A percentile compares a stretch with the other conserved stretches of the same genome.
phyloP scores from a whole-genome alignment of 1,140 invertebrate species.

The Nymphalis io region DNA sequence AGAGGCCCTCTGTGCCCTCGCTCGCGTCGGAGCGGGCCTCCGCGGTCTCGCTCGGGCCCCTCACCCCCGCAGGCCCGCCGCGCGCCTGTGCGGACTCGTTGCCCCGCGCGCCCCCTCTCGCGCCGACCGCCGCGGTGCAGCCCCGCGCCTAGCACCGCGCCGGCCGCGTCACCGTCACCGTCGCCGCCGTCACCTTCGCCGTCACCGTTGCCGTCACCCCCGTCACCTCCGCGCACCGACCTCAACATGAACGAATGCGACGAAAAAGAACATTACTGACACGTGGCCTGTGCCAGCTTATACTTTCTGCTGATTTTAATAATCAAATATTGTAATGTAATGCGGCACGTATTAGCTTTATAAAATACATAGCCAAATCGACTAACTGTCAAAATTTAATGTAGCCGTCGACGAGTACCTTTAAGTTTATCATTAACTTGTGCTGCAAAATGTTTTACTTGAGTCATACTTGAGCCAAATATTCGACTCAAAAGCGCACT shows the following conservation, averaged over 20 bases:
- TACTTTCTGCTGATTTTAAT: neutral
- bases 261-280: neutral
- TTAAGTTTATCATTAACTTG: slow-evolving; percentile 1
- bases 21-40: slow-evolving; percentile 35
- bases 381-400: neutral
- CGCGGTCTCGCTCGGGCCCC: slow-evolving; percentile 34
- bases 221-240: slow-evolving; percentile 21
- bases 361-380: neutral
- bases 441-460: neutral
- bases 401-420: neutral
- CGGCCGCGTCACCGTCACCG: neutral
- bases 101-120: slow-evolving; percentile 35
- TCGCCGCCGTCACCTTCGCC: neutral
- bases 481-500: neutral
- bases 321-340: neutral
- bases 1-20: slow-evolving; percentile 42
- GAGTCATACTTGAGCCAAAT: slow-evolving; percentile 1
- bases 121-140: slow-evolving; percentile 40
- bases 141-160: slow-evolving; percentile 47
- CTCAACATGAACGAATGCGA: slow-evolving; percentile 48
- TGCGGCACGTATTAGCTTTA: neutral
- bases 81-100: slow-evolving; percentile 36
- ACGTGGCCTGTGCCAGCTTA: neutral
- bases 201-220: slow-evolving; percentile 43
- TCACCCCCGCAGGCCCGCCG: slow-evolving; percentile 4